Evolutionary conservation across 2,888 invertebrate species (phyloP), one percentile per base, ranked within the genome.

Genomic region (Gnatocerus cornutus): DNA sequence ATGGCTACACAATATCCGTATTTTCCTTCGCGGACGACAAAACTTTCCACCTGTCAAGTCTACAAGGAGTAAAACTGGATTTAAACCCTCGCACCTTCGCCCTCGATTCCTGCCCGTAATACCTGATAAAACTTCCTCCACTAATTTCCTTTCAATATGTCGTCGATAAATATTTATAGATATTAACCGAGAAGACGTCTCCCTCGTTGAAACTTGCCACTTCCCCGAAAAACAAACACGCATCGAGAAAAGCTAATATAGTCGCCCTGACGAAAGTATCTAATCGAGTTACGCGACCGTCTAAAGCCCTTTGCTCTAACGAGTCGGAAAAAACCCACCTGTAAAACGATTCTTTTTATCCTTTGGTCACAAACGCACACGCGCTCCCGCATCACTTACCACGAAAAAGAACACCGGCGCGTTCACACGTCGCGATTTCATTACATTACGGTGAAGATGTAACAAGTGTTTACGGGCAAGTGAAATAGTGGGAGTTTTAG

Each of bases 401-500:
- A 53, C 53, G 3, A 53, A 27, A 33, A 41, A 10, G 10, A 50
- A 29, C 48, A 29, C 48, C 48, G 10, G 21, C 29, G 27, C 29
- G 27, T 29, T 50, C 48, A 50, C 48, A 50, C 48, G 48, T 29
- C 48, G 41, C 56, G 56, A 56, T 41, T 56, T 56, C 14, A 43
- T 56, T 43, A 43, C 55, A 33, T 55, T 39, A 50, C 50, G 6
- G 6, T 29, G 14, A 53, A 53, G 53, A 53, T 53, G 53, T 16
- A 30, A 37, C 53, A 53, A 53, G 43, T 59, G 59, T 46, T 46
- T 46, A 46, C 8, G 14, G 46, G 10, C 59, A 59, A 45, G 59
- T 59, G 59, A 13, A 8, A 46, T 29, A 30, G 59, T 46, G 59
- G 59, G 59, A 56, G 59, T 46, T 13, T 43, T 10, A 59, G 43